phyloP scores from a whole-genome alignment of 1,140 invertebrate genomes.

The Adelges cooleyi region DNA sequence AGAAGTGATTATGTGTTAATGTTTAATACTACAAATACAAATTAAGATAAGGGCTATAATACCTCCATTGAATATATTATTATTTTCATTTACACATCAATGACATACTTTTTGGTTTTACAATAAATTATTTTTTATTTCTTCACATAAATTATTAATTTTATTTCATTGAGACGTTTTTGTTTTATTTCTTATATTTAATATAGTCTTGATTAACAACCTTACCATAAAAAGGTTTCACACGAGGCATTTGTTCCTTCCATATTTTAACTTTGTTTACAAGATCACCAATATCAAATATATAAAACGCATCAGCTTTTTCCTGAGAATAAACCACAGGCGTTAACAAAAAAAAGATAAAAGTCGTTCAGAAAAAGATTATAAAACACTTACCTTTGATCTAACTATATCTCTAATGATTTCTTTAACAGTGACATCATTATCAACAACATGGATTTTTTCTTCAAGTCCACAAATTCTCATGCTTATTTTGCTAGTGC shows the following conservation, averaged over 20 bases:
- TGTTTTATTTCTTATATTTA: not conserved
- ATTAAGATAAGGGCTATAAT: too few species aligned
- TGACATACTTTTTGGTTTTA: too few species aligned
- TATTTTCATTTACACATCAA: conserved; percentile 32
- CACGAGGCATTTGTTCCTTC: conserved; percentile 71
- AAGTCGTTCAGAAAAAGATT: too few species aligned
- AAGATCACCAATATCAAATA: conserved; percentile 82
- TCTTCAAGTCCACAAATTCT: conserved; percentile 1
- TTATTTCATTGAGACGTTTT: conserved; percentile 32
- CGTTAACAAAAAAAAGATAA: too few species aligned
- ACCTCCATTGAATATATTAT: too few species aligned
- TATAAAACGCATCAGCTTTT: too few species aligned
- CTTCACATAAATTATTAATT: conserved; percentile 6
- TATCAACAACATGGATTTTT: conserved; percentile 18
- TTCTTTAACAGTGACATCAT: conserved; percentile 10
- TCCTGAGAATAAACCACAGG: too few species aligned
- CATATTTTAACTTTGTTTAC: conserved; percentile 74
- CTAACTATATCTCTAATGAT: conserved; percentile 15
- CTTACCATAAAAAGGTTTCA: conserved; percentile 86
- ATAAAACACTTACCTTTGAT: conserved; percentile 28
- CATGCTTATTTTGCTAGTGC: not conserved
- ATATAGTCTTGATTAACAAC: conserved; percentile 15
- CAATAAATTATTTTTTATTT: not conserved
- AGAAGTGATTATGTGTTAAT: too few species aligned
- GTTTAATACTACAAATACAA: too few species aligned